Base-by-base conservation (phyloP, 1,140 invertebrate genomes). In the Apolygus lucorum region DNA sequence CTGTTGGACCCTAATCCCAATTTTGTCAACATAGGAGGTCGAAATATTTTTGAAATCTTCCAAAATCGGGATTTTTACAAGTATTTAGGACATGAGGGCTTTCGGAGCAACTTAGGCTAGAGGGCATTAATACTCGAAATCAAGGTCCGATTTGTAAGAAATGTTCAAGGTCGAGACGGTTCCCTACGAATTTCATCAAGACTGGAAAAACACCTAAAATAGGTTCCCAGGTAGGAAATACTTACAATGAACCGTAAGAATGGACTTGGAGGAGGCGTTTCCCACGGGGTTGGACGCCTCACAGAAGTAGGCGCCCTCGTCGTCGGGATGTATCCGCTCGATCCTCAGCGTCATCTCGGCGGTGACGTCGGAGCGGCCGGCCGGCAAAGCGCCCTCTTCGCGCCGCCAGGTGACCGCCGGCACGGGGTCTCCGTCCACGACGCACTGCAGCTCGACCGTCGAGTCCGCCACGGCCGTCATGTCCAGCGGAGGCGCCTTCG, bases 361-460 rank as follows among this genome's bases (percentile, higher is more conserved):
- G 59, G 88, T 79, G 63, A 91, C 87, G 54, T 87, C 83, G 4
- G 87, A 88, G 73, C 89, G 82, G 2, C 88, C 87, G 59, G 87
- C 84, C 0, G 90, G 89, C 82, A 93, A 91, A 75, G 90, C 88
- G 14, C 88, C 90, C 72, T 91, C 90, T 76, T 94, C 90, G 75
- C 93, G 88, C 62, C 89, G 85, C 95, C 95, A 96, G 54, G 94
- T 85, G 4, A 96, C 87, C 73, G 91, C 87, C 0, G 93, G 92
- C 25, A 84, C 82, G n/a, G 94, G 94, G 79, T 95, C 92, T 13
- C 95, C 95, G 68, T 90, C 90, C 0, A 94, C 93, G 67, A 87
- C 85, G 77, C 95, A 98, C 64, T 90, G 88, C 76, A 98, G 93
- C 71, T 90, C 87, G 0, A 92, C 91, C 22, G 85, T 87, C 77